Evolutionary conservation across 53 echinoderm and acorn worm species (phyloP).

Genomic region (Temnopleurus reevesii): DNA sequence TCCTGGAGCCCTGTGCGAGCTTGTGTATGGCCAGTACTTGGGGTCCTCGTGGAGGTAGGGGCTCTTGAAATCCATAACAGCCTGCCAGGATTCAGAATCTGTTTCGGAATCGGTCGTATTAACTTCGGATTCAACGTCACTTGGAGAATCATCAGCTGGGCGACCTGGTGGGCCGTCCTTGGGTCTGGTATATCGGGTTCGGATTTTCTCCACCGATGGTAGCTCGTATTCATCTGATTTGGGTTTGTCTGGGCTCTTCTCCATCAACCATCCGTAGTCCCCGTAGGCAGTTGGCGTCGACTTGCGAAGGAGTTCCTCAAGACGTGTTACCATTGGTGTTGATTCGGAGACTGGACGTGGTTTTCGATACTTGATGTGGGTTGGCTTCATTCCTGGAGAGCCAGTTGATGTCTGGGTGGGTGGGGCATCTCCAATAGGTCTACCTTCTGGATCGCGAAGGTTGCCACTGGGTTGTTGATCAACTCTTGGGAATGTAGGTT

Average conservation of each 20-base stretch:
- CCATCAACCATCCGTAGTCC: slow-evolving; percentile 50
- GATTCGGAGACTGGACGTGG: slow-evolving; percentile 56
- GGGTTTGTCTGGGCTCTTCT: slow-evolving; percentile 33
- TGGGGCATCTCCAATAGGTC: background rate
- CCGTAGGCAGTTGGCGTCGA: slow-evolving; percentile 30
- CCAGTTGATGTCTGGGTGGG: slow-evolving; percentile 31
- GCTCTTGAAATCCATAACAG: slow-evolving; percentile 74
- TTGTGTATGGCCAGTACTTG: slow-evolving; percentile 63
- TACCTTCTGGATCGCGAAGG: slow-evolving; percentile 62
- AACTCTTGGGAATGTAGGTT: background rate
- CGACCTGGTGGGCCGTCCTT: slow-evolving; percentile 51
- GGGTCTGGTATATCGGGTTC: slow-evolving; percentile 9
- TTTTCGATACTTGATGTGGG: slow-evolving; percentile 49
- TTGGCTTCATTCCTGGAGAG: slow-evolving; percentile 39
- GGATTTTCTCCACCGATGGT: slow-evolving; percentile 45
- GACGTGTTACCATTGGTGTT: slow-evolving; percentile 71
- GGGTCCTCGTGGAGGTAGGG: slow-evolving; percentile 69
- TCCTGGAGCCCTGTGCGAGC: slow-evolving; percentile 19
- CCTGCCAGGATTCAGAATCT: slow-evolving; percentile 71
- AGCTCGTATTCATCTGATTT: slow-evolving; percentile 23
- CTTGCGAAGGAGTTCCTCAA: slow-evolving; percentile 65
- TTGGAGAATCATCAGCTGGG: slow-evolving; percentile 59
- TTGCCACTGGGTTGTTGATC: background rate
- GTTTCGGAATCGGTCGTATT: slow-evolving; percentile 71
- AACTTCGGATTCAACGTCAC: slow-evolving; percentile 69